A percentile compares a stretch with the other conserved stretches of the same genome.
phyloP scores from a whole-genome alignment of 2,888 invertebrate species.

The Nasonia oneida region DNA sequence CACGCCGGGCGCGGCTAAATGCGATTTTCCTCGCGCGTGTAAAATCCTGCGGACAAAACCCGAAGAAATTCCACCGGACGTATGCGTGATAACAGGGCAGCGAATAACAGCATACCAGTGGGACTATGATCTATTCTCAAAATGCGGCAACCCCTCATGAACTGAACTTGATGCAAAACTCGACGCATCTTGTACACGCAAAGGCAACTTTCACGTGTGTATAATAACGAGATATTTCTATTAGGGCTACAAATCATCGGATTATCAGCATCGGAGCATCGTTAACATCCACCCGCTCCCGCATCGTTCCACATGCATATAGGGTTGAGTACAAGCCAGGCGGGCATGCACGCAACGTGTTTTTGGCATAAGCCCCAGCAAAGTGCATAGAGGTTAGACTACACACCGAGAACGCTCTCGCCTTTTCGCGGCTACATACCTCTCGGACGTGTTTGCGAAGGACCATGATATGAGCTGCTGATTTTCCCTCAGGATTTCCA shows the following conservation, averaged over 20 bases:
- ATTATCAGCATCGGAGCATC: constrained; percentile 8
- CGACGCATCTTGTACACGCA: background rate
- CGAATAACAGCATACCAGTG: background rate
- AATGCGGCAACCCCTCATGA: constrained; percentile 2
- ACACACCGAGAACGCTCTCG: background rate
- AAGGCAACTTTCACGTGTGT: background rate
- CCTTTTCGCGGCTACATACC: background rate
- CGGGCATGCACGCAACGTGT: background rate
- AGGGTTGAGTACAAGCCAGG: background rate
- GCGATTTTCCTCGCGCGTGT: too few relatives aligned
- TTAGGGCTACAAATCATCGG: constrained; percentile 10
- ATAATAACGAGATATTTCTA: constrained; percentile 23
- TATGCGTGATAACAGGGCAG: background rate
- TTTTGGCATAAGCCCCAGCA: background rate
- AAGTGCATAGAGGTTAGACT: background rate
- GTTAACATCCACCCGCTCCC: background rate
- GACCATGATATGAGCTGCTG: background rate
- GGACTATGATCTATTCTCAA: background rate
- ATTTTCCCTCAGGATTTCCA: constrained; percentile 38
- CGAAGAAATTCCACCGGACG: too few relatives aligned
- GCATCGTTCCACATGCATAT: background rate
- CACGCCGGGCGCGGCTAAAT: too few relatives aligned
- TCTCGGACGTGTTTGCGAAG: background rate
- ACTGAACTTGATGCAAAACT: background rate
- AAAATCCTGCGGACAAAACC: too few relatives aligned